phyloP scores from a whole-genome alignment of 2,797 vertebrate genomes.

The Onychomys torridus region DNA sequence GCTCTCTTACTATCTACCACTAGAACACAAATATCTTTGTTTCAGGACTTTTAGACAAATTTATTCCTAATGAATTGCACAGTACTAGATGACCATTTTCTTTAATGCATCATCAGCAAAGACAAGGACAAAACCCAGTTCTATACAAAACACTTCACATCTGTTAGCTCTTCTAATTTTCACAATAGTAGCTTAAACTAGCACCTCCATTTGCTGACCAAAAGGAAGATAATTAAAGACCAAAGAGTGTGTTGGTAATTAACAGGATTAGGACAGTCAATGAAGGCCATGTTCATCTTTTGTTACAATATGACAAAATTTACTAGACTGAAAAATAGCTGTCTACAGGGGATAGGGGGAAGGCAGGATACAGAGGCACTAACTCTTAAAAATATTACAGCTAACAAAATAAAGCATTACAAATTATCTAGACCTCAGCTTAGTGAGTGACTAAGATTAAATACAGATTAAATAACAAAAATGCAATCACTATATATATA shows the following conservation, averaged over 20 bases:
- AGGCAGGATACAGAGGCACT: background rate
- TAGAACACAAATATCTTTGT: background rate
- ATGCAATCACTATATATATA: background rate
- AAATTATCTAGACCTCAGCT: background rate
- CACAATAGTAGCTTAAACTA: background rate
- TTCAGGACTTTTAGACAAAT: background rate
- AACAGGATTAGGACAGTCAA: background rate
- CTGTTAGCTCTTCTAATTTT: constrained; percentile 26
- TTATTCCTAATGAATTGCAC: background rate
- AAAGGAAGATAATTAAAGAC: background rate
- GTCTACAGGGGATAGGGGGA: background rate
- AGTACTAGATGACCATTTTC: background rate
- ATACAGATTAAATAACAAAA: background rate
- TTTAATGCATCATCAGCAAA: background rate
- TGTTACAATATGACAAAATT: background rate
- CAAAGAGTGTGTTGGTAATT: background rate
- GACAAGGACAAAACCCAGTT: background rate
- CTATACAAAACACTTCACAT: background rate
- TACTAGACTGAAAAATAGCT: background rate
- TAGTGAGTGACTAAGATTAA: background rate
- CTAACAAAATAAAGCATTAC: background rate
- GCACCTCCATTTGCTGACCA: background rate
- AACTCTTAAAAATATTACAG: constrained; percentile 15
- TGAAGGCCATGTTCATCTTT: background rate
- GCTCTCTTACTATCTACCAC: background rate